phyloP scores from a whole-genome alignment of 2,113 vertebrate genomes.

The Pseudolaguvia tuberculata region DNA sequence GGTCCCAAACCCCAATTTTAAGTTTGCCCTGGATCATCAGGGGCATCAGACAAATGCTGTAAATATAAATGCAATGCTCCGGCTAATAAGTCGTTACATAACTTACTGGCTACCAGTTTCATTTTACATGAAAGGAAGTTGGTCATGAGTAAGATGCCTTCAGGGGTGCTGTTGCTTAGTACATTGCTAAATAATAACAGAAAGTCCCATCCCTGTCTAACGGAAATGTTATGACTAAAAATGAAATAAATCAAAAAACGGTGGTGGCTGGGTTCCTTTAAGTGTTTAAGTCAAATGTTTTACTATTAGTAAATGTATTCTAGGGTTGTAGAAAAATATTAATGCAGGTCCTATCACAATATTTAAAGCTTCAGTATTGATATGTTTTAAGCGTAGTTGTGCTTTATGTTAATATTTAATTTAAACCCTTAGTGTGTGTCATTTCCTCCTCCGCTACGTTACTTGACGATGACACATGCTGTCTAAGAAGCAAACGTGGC shows the following conservation, averaged over 20 bases:
- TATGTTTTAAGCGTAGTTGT: too few relatives aligned
- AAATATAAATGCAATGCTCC: not conserved
- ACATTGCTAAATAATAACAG: not conserved
- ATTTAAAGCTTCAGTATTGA: too few relatives aligned
- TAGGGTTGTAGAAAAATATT: too few relatives aligned
- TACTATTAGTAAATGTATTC: not conserved
- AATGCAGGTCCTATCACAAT: too few relatives aligned
- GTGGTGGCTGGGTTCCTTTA: not conserved
- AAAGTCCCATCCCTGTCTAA: not conserved
- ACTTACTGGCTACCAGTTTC: not conserved
- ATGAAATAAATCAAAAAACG: not conserved
- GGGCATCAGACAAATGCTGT: too few relatives aligned
- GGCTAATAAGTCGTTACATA: not conserved
- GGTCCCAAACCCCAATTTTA: too few relatives aligned
- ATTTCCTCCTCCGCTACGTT: too few relatives aligned
- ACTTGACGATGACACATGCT: too few relatives aligned
- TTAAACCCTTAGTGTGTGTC: too few relatives aligned
- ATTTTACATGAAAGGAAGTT: conserved; percentile 2
- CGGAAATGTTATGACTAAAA: conserved; percentile 1
- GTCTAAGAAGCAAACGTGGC: too few relatives aligned
- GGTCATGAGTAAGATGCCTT: not conserved
- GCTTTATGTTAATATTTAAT: too few relatives aligned
- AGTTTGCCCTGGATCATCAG: too few relatives aligned
- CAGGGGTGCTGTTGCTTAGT: not conserved
- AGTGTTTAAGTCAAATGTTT: not conserved